Evolutionary conservation across 2,888 invertebrate genomes (phyloP).

Genomic region (Drosophila neonasuta): DNA sequence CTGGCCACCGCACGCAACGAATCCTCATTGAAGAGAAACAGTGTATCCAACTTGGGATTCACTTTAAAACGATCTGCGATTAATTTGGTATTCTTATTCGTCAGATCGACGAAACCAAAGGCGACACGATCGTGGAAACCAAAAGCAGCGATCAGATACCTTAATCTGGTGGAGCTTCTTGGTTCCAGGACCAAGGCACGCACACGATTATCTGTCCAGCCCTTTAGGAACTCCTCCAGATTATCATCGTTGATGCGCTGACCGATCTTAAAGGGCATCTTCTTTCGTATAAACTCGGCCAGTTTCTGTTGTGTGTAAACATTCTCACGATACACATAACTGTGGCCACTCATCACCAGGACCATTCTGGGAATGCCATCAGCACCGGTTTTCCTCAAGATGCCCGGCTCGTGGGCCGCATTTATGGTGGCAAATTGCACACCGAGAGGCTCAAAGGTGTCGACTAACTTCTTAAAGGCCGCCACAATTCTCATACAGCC

Average conservation of each 20-base stretch:
- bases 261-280: slow-evolving; percentile 92
- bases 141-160: slow-evolving; percentile 94
- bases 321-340: slow-evolving; percentile 92
- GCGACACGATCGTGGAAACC: slow-evolving; percentile 92
- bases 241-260: slow-evolving; percentile 87
- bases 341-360: slow-evolving; percentile 91
- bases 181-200: slow-evolving; percentile 94
- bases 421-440: slow-evolving; percentile 92
- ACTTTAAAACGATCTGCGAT: slow-evolving; percentile 88
- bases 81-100: slow-evolving; percentile 85
- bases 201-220: slow-evolving; percentile 96
- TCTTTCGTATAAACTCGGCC: slow-evolving; percentile 91
- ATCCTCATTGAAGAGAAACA: slow-evolving; percentile 95
- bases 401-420: slow-evolving; percentile 90
- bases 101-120: slow-evolving; percentile 90
- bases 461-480: slow-evolving; percentile 91
- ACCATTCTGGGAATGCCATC: slow-evolving; percentile 92
- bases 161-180: slow-evolving; percentile 88
- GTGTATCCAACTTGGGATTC: slow-evolving; percentile 88
- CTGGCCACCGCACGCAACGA: slow-evolving; percentile 90
- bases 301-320: slow-evolving; percentile 90
- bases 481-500: slow-evolving; percentile 94
- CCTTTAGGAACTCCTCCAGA: slow-evolving; percentile 90
- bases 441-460: slow-evolving; percentile 93
- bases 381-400: slow-evolving; percentile 91